Conservation (phyloP, 2,888 invertebrate genomes). For the Eretmocerus hayati region DNA sequence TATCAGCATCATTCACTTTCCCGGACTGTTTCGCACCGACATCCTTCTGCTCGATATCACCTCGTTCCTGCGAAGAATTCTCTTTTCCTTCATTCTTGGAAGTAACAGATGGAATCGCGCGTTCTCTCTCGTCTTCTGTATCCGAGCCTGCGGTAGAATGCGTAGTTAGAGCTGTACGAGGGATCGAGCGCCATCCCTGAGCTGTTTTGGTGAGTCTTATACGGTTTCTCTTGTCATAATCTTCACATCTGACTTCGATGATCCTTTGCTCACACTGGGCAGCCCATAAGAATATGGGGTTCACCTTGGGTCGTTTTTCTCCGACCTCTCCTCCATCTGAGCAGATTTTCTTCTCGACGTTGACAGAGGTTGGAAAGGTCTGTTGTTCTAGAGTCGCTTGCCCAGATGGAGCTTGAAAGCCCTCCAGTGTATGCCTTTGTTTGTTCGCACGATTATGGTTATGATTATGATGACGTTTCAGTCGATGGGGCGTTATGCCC, state of each 20-base stretch:
- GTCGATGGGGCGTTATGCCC: slow-evolving; percentile 45
- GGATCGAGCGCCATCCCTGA: slow-evolving; percentile 76
- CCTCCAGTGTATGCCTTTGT: slow-evolving; percentile 22
- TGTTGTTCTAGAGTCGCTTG: neutral
- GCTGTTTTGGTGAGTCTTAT: slow-evolving; percentile 75
- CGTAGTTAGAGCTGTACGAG: slow-evolving; percentile 59
- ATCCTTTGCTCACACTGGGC: slow-evolving; percentile 73
- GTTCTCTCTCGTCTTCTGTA: slow-evolving; percentile 7
- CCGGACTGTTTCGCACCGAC: slow-evolving; percentile 16
- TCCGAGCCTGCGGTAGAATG: slow-evolving; percentile 28
- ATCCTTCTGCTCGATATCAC: slow-evolving; percentile 20
- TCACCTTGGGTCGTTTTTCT: slow-evolving; percentile 58
- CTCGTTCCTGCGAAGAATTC: slow-evolving; percentile 16
- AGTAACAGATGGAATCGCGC: slow-evolving; percentile 29
- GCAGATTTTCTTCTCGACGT: too few species aligned
- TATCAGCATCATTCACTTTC: slow-evolving; percentile 20
- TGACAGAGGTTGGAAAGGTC: slow-evolving; percentile 18
- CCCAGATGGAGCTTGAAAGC: neutral
- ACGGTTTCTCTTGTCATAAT: slow-evolving; percentile 79
- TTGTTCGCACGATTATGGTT: slow-evolving; percentile 32
- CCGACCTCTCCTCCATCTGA: slow-evolving; percentile 44
- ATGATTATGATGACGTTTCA: slow-evolving; percentile 39
- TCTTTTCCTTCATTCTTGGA: slow-evolving; percentile 33
- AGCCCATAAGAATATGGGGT: slow-evolving; percentile 81
- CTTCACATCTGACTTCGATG: slow-evolving; percentile 78